phyloP scores from a whole-genome alignment of 2,797 vertebrate species.

The Mormyrops attenuatus region DNA sequence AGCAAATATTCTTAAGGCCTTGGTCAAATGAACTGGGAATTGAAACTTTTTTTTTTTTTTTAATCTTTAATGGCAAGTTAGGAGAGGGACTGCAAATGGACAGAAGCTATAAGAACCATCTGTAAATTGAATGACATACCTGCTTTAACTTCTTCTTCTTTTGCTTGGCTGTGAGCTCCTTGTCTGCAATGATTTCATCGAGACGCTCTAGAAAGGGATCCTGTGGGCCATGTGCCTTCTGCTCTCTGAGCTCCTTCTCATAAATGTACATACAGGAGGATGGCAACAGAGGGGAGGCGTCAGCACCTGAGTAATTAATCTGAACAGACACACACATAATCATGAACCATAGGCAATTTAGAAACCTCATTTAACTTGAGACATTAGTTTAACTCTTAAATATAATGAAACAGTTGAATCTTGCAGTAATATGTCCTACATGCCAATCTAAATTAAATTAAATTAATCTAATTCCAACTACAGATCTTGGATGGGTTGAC shows the following conservation, averaged over 20 bases:
- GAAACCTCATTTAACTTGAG: background rate
- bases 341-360: background rate
- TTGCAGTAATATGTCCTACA: background rate
- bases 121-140: conserved; percentile 53
- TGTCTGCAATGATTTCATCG: conserved; percentile 79
- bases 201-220: conserved; percentile 74
- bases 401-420: background rate
- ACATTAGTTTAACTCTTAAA: background rate
- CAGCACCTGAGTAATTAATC: conserved; percentile 84
- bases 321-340: conserved; percentile 39
- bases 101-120: background rate
- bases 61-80: background rate
- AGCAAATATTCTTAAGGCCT: background rate
- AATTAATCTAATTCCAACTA: background rate
- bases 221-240: conserved; percentile 65
- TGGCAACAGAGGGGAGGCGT: conserved; percentile 64
- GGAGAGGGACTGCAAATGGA: background rate
- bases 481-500: background rate
- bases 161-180: conserved; percentile 77
- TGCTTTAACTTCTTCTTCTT: conserved; percentile 89
- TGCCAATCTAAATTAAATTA: background rate
- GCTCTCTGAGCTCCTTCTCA: conserved; percentile 75
- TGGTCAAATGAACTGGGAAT: background rate
- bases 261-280: conserved; percentile 75
- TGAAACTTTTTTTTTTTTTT: background rate